A percentile compares a stretch with the other conserved stretches of the same genome.
phyloP scores from a whole-genome alignment of 1,140 invertebrate genomes.

The Hestina assimilis region DNA sequence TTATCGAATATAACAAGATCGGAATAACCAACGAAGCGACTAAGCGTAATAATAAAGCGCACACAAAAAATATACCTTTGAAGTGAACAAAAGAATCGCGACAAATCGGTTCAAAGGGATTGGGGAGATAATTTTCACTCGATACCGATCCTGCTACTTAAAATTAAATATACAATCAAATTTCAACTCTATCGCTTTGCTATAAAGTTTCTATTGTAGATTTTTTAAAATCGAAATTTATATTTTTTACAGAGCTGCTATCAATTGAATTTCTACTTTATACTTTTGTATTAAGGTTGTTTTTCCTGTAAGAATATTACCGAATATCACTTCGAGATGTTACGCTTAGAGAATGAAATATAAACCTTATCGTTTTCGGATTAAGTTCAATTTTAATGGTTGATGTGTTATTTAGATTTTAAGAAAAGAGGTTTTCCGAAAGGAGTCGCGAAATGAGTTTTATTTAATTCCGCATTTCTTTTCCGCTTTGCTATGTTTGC shows the following conservation, averaged over 20 bases:
- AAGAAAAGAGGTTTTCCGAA: constrained; percentile 64
- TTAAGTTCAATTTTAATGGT: neutral
- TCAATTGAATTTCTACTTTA: constrained; percentile 28
- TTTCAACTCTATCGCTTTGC: constrained; percentile 10
- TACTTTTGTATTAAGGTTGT: neutral
- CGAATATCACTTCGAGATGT: no score
- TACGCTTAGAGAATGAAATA: no score
- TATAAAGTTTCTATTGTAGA: constrained; percentile 20
- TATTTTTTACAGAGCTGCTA: no score
- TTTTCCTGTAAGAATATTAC: constrained; percentile 31
- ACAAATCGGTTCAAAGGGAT: constrained; percentile 70
- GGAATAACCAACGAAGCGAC: constrained; percentile 32
- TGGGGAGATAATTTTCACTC: constrained; percentile 66
- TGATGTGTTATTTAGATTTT: no score
- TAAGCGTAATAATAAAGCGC: constrained; percentile 65
- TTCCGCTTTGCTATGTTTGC: constrained; percentile 42
- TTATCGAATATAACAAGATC: no score
- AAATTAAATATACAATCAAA: constrained; percentile 32
- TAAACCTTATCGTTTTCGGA: no score
- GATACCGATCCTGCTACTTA: constrained; percentile 60
- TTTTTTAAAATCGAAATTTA: no score
- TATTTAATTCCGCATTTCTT: constrained; percentile 62
- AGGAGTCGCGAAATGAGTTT: constrained; percentile 64
- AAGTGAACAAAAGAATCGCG: constrained; percentile 61
- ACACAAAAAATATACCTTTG: constrained; percentile 60